Conservation (phyloP, 2,113 vertebrate genomes). For the Cromileptes altivelis region DNA sequence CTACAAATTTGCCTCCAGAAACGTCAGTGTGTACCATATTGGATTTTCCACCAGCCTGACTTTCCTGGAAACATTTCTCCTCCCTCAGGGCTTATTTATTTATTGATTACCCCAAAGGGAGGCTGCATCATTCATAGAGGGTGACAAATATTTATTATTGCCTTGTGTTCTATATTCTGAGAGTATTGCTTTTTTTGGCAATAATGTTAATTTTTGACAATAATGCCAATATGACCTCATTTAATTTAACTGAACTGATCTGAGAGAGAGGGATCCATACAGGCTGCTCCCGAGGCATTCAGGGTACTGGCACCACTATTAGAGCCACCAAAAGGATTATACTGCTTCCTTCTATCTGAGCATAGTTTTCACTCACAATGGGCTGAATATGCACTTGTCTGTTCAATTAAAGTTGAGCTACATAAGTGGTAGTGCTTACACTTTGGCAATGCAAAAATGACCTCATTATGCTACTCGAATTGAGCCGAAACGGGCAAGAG, state of each 20-base stretch:
- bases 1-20: constrained; percentile 56
- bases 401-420: constrained; percentile 72
- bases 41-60: constrained; percentile 73
- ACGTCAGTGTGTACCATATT: constrained; percentile 61
- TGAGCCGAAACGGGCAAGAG: constrained; percentile 42
- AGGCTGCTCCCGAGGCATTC: constrained; percentile 24
- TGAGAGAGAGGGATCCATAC: constrained; percentile 37
- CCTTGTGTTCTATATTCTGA: constrained; percentile 35
- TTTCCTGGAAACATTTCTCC: constrained; percentile 70
- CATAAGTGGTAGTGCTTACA: constrained; percentile 66
- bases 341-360: constrained; percentile 15
- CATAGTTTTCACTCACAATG: constrained; percentile 57
- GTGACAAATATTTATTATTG: constrained; percentile 59
- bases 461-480: constrained; percentile 59
- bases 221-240: constrained; percentile 31
- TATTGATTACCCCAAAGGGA: constrained; percentile 65
- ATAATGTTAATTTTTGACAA: constrained; percentile 50
- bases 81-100: constrained; percentile 69
- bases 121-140: constrained; percentile 54
- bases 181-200: constrained; percentile 15
- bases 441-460: constrained; percentile 70
- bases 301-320: constrained; percentile 18
- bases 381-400: constrained; percentile 69
- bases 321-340: constrained; percentile 45
- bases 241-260: constrained; percentile 57